Percentiles rank a stretch among this genome's conserved stretches.
Conservation (phyloP, 2,888 invertebrate species). For the Mesorhabditis spiculigera region DNA sequence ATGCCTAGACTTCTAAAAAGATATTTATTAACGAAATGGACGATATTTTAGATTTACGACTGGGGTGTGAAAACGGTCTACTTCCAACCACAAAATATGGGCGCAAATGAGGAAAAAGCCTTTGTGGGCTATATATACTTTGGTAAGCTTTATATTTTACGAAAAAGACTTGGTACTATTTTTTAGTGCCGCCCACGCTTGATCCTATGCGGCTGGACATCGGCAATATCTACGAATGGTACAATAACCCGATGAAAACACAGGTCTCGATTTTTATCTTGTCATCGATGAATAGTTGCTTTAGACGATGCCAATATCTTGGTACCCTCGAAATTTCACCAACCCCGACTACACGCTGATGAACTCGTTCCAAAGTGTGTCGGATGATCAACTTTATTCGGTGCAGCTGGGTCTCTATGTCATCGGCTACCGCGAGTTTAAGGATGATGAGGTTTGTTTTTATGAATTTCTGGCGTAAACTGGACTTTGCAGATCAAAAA, state of each 20-base stretch:
- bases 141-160: constrained; percentile 26
- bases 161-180: neutral
- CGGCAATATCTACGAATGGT: constrained; percentile 56
- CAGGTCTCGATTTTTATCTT: neutral
- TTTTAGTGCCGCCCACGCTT: constrained; percentile 55
- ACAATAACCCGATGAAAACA: constrained; percentile 50
- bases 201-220: constrained; percentile 58
- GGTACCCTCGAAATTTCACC: constrained; percentile 58
- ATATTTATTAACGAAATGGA: neutral
- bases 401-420: constrained; percentile 56
- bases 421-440: constrained; percentile 54
- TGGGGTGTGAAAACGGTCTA: constrained; percentile 58
- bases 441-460: constrained; percentile 40
- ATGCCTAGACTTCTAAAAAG: neutral
- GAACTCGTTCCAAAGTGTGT: constrained; percentile 36
- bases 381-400: constrained; percentile 51
- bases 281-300: constrained; percentile 9
- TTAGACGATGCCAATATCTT: constrained; percentile 53
- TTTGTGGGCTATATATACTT: constrained; percentile 59
- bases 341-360: constrained; percentile 43
- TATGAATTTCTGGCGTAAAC: constrained; percentile 3
- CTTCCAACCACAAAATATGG: constrained; percentile 55
- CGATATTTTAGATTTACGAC: constrained; percentile 44
- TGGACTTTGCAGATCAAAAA: constrained; percentile 47
- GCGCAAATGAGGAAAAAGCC: constrained; percentile 55